Conservation (phyloP, 2,888 invertebrate species). For the Eupsilia transversa region DNA sequence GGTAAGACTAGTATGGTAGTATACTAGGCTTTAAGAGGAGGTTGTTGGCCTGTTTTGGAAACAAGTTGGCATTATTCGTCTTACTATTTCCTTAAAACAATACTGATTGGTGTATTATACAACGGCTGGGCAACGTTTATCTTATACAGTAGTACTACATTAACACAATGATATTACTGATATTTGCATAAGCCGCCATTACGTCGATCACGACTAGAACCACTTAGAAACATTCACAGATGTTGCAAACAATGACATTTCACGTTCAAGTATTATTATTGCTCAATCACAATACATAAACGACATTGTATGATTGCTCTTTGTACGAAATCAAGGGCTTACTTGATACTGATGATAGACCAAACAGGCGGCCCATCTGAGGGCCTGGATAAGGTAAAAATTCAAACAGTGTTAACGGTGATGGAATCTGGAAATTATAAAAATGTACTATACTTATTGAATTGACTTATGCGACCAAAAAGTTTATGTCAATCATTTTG, state of each 20-base stretch:
- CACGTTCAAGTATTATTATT: conserved; percentile 46
- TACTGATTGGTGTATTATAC: neutral
- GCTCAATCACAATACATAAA: conserved; percentile 16
- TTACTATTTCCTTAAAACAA: neutral
- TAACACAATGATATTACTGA: conserved; percentile 42
- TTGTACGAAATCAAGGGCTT: neutral
- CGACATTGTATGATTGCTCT: neutral
- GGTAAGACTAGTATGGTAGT: too few species aligned
- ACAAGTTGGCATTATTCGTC: neutral
- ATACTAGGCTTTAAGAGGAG: too few species aligned
- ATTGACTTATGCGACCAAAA: too few species aligned
- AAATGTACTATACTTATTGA: too few species aligned
- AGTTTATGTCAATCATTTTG: too few species aligned
- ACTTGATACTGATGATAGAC: neutral
- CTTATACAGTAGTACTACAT: conserved; percentile 13
- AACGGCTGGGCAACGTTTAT: conserved; percentile 10
- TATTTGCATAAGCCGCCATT: conserved; percentile 38
- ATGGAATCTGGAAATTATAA: too few species aligned
- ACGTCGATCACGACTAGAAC: conserved; percentile 36
- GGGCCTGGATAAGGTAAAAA: too few species aligned
- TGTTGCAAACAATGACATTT: conserved; percentile 54
- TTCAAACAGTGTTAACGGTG: too few species aligned
- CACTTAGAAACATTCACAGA: conserved; percentile 27
- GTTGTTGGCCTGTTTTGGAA: neutral
- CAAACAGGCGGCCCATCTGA: too few species aligned